These are phyloP conservation scores for Formica selysi DNA, from an alignment of 1,140 invertebrate genomes.

Conservation along the genomic window DNA sequence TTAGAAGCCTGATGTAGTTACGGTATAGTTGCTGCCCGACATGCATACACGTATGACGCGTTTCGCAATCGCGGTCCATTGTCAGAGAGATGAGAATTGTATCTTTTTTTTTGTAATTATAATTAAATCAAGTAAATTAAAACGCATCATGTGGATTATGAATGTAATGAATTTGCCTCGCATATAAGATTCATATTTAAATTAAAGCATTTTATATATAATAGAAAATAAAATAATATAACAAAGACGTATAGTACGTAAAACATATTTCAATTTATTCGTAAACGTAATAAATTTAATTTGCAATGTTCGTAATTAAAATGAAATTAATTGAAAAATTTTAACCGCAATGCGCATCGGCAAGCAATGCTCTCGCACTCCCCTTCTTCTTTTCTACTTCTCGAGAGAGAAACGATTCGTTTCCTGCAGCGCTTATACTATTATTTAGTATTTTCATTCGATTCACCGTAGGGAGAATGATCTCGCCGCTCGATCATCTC, in stretches of 20 bases:
- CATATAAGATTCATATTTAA: neutral
- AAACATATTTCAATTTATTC: neutral
- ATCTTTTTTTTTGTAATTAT: neutral
- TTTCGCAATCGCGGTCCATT: conserved; percentile 18
- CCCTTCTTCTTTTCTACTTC: neutral
- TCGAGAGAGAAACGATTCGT: neutral
- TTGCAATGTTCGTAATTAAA: neutral
- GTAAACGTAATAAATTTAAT: conserved; percentile 22
- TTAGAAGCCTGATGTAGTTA: conserved; percentile 24
- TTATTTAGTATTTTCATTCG: conserved; percentile 39
- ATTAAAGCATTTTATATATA: neutral
- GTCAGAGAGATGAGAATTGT: neutral
- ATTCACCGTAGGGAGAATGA: conserved; percentile 32
- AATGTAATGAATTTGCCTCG: neutral
- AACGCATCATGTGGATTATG: neutral
- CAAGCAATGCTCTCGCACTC: neutral
- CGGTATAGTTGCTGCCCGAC: conserved; percentile 6
- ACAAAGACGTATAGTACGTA: neutral
- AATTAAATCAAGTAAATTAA: conserved; percentile 8
- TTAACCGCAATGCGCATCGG: neutral
- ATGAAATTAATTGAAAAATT: neutral
- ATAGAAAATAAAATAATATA: neutral
- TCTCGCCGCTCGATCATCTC: conserved; percentile 35
- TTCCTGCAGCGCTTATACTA: conserved; percentile 9
- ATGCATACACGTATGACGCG: neutral